Evolutionary conservation across 2,888 invertebrate species (phyloP).

Genomic region (Salticus scenicus): DNA sequence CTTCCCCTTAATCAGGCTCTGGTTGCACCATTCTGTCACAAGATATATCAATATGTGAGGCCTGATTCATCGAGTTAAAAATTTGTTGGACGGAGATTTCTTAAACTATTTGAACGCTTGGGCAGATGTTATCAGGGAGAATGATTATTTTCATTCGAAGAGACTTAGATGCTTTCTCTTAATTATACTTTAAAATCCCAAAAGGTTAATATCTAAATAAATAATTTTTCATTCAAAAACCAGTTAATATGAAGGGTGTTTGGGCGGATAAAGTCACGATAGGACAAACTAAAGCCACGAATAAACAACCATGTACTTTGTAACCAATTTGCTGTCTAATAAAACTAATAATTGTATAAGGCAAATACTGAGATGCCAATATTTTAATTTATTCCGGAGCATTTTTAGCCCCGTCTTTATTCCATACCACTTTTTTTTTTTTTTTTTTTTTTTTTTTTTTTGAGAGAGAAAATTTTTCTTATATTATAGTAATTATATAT

Average conservation of each 20-base stretch:
- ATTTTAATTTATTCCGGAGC: no score
- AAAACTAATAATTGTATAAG: no score
- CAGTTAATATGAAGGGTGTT: not conserved
- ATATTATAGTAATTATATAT: no score
- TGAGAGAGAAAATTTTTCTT: no score
- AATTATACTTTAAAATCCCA: not conserved
- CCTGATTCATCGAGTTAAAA: not conserved
- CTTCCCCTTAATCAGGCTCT: no score
- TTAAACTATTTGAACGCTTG: not conserved
- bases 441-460: no score
- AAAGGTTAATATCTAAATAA: not conserved
- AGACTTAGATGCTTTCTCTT: not conserved
- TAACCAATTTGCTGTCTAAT: no score
- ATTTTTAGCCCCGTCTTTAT: no score
- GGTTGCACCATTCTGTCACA: not conserved
- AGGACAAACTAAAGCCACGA: not conserved
- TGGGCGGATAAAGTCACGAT: not conserved
- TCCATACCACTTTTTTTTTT: no score
- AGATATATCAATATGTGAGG: not conserved
- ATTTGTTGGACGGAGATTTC: not conserved
- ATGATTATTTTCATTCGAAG: not conserved
- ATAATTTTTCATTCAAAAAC: conserved; percentile 3
- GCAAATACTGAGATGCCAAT: no score
- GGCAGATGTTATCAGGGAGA: not conserved
- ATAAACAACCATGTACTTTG: no score